phyloP scores from a whole-genome alignment of 2,797 vertebrate genomes.

The Melanotaenia boesemani region DNA sequence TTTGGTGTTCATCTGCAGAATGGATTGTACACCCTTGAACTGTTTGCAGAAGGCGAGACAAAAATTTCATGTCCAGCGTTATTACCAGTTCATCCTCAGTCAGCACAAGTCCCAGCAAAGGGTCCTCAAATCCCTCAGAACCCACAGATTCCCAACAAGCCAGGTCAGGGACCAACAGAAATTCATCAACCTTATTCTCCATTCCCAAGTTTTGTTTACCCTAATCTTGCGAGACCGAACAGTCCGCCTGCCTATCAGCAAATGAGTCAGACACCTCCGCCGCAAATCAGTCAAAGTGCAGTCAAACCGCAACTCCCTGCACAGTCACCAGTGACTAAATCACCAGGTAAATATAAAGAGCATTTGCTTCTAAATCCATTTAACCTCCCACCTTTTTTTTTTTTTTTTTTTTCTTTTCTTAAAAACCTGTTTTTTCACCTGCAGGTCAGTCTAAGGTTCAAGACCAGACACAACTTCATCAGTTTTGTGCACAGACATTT shows the following conservation, averaged over 20 bases:
- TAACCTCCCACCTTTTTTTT: not conserved
- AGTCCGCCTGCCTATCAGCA: not conserved
- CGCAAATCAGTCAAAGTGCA: not conserved
- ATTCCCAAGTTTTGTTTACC: conserved; percentile 9
- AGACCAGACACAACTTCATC: conserved; percentile 4
- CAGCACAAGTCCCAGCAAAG: not conserved
- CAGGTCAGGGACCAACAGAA: not conserved
- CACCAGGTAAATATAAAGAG: conserved; percentile 9
- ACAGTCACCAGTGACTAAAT: conserved; percentile 5
- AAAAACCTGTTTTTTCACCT: conserved; percentile 7
- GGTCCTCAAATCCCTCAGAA: conserved; percentile 1
- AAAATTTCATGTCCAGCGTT: conserved; percentile 75
- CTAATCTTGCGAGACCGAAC: not conserved
- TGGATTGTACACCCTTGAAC: conserved; percentile 74
- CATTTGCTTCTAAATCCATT: not conserved
- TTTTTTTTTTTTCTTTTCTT: not conserved
- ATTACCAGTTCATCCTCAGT: conserved; percentile 10
- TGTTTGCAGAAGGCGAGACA: conserved; percentile 60
- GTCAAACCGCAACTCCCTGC: not conserved
- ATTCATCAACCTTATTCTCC: not conserved
- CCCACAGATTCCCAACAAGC: not conserved
- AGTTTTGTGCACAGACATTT: conserved; percentile 4
- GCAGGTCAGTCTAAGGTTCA: not conserved
- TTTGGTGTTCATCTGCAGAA: conserved; percentile 61
- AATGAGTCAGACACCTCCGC: not conserved